Evolutionary conservation across 2,113 vertebrate species (phyloP).

Genomic region (Cacatua alba): DNA sequence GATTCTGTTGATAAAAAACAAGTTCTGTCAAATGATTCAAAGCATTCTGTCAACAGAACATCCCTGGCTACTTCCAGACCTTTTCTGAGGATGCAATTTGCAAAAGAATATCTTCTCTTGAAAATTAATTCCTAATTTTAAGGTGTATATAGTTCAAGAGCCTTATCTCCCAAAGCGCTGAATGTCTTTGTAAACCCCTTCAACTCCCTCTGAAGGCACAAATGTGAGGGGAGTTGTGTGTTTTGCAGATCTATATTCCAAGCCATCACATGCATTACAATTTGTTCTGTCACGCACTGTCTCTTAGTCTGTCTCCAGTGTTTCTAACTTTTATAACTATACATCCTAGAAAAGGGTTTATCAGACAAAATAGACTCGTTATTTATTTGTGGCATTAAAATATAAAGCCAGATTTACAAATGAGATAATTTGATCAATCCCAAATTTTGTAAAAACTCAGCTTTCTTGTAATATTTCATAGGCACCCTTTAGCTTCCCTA

Average conservation of each 20-base stretch:
- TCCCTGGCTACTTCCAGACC: conserved; percentile 10
- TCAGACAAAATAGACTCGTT: neutral
- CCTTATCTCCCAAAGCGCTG: neutral
- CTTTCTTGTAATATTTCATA: neutral
- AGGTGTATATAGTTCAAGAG: neutral
- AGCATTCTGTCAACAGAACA: conserved; percentile 24
- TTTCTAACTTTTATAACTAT: neutral
- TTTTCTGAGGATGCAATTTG: neutral
- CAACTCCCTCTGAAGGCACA: neutral
- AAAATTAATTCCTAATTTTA: neutral
- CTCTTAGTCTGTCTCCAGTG: neutral
- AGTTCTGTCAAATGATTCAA: conserved; percentile 8
- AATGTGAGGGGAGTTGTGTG: neutral
- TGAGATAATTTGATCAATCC: neutral
- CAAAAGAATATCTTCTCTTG: neutral
- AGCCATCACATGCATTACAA: neutral
- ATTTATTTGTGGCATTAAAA: neutral
- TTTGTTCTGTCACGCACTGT: neutral
- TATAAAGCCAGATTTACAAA: neutral
- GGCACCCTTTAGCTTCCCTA: neutral
- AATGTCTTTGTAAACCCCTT: neutral
- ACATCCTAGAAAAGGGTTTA: neutral
- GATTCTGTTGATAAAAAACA: conserved; percentile 36
- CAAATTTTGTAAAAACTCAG: neutral
- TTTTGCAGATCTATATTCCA: neutral